Conservation (phyloP, 2,797 vertebrate species). For the Perodicticus potto region DNA sequence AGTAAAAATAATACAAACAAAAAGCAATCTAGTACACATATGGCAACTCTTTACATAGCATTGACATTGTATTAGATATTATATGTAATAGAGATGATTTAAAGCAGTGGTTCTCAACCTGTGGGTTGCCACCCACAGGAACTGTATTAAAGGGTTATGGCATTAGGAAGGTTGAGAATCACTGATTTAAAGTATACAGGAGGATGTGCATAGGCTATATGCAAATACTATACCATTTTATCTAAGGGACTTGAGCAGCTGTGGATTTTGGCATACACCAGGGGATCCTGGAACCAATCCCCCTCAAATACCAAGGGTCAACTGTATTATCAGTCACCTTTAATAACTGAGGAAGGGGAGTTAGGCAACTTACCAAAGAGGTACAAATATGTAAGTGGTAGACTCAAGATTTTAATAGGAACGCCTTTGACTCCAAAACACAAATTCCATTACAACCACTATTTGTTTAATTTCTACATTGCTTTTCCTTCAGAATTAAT, state of each 20-base stretch:
- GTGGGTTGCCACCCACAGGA: too few species aligned
- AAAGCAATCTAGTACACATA: too few species aligned
- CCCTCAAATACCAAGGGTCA: not conserved
- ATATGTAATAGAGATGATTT: not conserved
- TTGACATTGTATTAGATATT: not conserved
- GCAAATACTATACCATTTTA: not conserved
- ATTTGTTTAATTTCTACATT: not conserved
- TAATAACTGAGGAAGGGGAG: constrained; percentile 1
- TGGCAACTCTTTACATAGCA: not conserved
- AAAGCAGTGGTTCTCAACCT: not conserved
- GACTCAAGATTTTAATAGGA: not conserved
- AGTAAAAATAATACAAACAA: not conserved
- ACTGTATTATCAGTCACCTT: not conserved
- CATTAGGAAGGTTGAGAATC: too few species aligned
- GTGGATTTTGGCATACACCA: not conserved
- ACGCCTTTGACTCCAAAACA: not conserved
- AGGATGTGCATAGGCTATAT: not conserved
- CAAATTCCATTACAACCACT: not conserved
- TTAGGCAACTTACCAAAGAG: constrained; percentile 2
- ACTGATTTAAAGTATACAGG: not conserved
- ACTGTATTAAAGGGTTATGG: too few species aligned
- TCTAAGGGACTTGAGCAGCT: not conserved
- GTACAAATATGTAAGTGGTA: constrained; percentile 1
- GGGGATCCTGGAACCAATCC: not conserved
- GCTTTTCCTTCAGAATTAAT: not conserved